Conservation (phyloP, 2,113 vertebrate species). For the Archocentrus centrarchus region DNA sequence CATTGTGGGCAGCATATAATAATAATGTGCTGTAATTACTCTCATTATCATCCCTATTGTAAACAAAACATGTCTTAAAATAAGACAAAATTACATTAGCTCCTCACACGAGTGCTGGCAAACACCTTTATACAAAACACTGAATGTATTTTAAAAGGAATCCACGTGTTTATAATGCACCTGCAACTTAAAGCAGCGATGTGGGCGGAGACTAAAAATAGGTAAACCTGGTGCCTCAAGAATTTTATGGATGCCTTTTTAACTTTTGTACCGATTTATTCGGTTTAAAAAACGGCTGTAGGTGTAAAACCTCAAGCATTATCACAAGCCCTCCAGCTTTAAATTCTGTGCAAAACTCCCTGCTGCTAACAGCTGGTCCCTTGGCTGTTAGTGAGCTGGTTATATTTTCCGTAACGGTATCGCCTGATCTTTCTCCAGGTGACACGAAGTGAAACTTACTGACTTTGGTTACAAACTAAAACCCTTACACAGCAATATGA, state of each 20-base stretch:
- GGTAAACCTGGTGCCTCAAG: neutral
- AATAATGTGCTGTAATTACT: too few species aligned
- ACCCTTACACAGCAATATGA: rapidly evolving
- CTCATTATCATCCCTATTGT: too few species aligned
- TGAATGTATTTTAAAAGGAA: too few species aligned
- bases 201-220: neutral
- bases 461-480: neutral
- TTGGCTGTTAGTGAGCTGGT: neutral
- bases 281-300: too few species aligned
- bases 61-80: too few species aligned
- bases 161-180: neutral
- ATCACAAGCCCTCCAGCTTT: neutral
- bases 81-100: too few species aligned
- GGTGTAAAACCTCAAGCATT: neutral
- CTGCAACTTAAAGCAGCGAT: neutral
- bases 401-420: neutral
- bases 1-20: too few species aligned
- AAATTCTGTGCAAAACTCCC: neutral
- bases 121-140: too few species aligned
- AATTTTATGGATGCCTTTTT: too few species aligned
- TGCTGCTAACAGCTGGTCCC: constrained; percentile 49
- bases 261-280: too few species aligned
- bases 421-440: neutral
- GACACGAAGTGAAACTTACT: neutral
- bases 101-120: too few species aligned